Conservation (phyloP, 1,140 invertebrate species). For the Belonocnema kinseyi region DNA sequence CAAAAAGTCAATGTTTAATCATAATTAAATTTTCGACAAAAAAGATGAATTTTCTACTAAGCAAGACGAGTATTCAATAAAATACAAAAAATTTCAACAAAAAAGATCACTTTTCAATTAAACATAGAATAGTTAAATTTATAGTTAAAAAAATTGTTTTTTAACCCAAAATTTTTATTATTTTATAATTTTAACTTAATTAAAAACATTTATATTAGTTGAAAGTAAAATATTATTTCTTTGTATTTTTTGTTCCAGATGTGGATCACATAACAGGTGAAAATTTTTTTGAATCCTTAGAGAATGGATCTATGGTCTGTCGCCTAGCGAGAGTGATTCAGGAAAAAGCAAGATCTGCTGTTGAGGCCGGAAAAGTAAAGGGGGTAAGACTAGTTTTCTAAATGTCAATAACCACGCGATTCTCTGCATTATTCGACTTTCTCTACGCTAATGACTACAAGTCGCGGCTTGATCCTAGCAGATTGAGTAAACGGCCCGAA, state of each 20-base stretch:
- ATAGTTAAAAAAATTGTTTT: too few relatives aligned
- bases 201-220: neutral
- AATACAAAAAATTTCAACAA: too few relatives aligned
- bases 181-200: too few relatives aligned
- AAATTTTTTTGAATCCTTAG: slow-evolving; percentile 86
- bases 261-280: slow-evolving; percentile 84
- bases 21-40: too few relatives aligned
- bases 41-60: too few relatives aligned
- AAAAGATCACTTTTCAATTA: too few relatives aligned
- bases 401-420: slow-evolving; percentile 34
- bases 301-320: slow-evolving; percentile 88
- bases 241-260: slow-evolving; percentile 75
- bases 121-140: too few relatives aligned
- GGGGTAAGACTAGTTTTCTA: slow-evolving; percentile 76
- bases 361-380: slow-evolving; percentile 79
- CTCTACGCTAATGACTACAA: neutral
- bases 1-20: too few relatives aligned
- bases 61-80: too few relatives aligned
- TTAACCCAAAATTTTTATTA: too few relatives aligned
- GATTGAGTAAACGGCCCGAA: too few relatives aligned
- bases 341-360: slow-evolving; percentile 80
- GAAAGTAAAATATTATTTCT: slow-evolving; percentile 1
- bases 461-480: neutral
- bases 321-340: slow-evolving; percentile 86
- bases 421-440: slow-evolving; percentile 35